These are phyloP conservation scores for Cremastobaeus sp. DNA, from an alignment of 2,888 invertebrate species.

Conservation along the genomic window DNA sequence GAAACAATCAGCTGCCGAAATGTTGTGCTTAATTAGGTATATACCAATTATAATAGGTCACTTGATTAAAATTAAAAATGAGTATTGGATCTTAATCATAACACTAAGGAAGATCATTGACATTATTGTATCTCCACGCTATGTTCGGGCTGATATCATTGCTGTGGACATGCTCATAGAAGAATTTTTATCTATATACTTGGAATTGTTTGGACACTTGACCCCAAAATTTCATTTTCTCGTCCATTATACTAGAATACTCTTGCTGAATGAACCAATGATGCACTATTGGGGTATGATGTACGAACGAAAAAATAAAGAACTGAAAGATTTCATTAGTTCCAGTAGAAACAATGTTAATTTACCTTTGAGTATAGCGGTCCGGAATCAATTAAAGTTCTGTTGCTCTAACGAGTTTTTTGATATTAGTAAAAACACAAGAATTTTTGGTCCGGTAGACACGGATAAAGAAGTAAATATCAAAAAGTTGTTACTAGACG, in stretches of 20 bases:
- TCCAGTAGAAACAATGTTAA: slow-evolving; percentile 19
- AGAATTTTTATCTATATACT: slow-evolving; percentile 29
- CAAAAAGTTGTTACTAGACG: slow-evolving; percentile 8
- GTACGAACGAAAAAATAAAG: slow-evolving; percentile 37
- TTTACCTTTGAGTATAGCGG: slow-evolving; percentile 34
- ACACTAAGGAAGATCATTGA: slow-evolving; percentile 39
- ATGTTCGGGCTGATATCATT: slow-evolving; percentile 19
- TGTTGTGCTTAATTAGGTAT: slow-evolving; percentile 37
- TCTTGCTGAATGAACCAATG: slow-evolving; percentile 24
- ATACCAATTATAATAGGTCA: slow-evolving; percentile 44
- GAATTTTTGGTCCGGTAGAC: slow-evolving; percentile 13
- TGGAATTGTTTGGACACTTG: slow-evolving; percentile 29
- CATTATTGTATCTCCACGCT: slow-evolving; percentile 32
- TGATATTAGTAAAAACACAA: neutral
- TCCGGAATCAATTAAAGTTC: slow-evolving; percentile 24
- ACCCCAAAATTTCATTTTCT: slow-evolving; percentile 47
- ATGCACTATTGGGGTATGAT: slow-evolving; percentile 50
- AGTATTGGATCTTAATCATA: slow-evolving; percentile 40
- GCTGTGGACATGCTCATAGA: slow-evolving; percentile 19
- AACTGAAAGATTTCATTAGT: slow-evolving; percentile 13
- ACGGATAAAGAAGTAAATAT: neutral
- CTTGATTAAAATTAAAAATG: slow-evolving; percentile 20
- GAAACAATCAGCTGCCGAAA: slow-evolving; percentile 50
- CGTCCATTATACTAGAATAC: slow-evolving; percentile 23
- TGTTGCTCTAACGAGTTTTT: slow-evolving; percentile 11